A percentile compares a stretch with the other conserved stretches of the same genome.
phyloP scores from a whole-genome alignment of 2,888 invertebrate genomes.

The Eubasilissa splendida region DNA sequence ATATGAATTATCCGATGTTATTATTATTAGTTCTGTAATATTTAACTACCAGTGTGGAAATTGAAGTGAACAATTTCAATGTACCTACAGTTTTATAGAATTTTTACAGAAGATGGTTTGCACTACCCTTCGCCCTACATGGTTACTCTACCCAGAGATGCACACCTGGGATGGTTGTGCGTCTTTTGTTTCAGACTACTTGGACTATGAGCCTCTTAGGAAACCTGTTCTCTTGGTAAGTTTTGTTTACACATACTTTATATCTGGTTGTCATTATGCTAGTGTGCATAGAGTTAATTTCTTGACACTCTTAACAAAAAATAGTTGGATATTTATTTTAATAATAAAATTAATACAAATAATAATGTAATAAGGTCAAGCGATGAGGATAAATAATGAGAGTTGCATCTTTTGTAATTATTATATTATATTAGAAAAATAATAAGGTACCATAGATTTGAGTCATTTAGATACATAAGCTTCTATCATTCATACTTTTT shows the following conservation, averaged over 20 bases:
- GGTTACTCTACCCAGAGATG: constrained; percentile 80
- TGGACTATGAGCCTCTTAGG: constrained; percentile 81
- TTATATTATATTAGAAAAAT: constrained; percentile 58
- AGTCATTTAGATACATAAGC: constrained; percentile 55
- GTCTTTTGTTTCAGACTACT: constrained; percentile 83
- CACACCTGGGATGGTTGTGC: constrained; percentile 82
- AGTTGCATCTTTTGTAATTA: constrained; percentile 60
- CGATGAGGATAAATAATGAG: constrained; percentile 54
- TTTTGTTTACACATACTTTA: constrained; percentile 60
- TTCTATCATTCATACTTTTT: constrained; percentile 48
- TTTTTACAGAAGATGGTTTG: constrained; percentile 88
- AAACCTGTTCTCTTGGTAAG: constrained; percentile 80
- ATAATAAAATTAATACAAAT: no score
- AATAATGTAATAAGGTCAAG: not conserved
- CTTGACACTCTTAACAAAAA: not conserved
- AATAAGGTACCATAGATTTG: constrained; percentile 59
- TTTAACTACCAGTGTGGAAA: no score
- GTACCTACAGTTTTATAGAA: constrained; percentile 48
- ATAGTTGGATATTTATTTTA: not conserved
- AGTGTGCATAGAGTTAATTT: not conserved
- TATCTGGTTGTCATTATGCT: not conserved
- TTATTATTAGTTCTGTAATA: no score
- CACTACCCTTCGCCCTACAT: constrained; percentile 85
- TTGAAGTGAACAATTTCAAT: not conserved
- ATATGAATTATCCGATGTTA: no score